Evolutionary conservation across 2,113 vertebrate genomes (phyloP).

Genomic region (Telmatochromis sp.): DNA sequence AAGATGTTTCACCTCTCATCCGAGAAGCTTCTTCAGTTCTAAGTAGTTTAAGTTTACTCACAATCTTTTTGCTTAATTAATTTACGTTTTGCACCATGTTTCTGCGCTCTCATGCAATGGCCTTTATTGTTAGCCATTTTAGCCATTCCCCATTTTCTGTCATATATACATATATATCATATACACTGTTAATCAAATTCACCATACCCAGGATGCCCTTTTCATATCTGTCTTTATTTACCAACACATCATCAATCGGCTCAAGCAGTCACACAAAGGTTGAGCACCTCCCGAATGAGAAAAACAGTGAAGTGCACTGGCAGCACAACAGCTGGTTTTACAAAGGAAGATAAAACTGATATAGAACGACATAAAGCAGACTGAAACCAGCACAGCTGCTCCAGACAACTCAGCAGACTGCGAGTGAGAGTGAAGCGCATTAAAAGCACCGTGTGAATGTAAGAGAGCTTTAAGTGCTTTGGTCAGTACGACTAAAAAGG

Average conservation of each 20-base stretch:
- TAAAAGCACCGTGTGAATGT: not conserved
- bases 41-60: not conserved
- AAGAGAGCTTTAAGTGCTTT: not conserved
- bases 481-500: not conserved
- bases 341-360: not conserved
- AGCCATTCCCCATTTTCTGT: not conserved
- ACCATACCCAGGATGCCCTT: not conserved
- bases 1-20: not conserved
- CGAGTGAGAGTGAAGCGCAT: not conserved
- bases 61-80: not conserved
- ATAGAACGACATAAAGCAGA: not conserved
- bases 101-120: not conserved
- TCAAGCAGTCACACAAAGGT: not conserved
- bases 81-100: not conserved
- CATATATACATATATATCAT: not conserved
- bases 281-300: not conserved
- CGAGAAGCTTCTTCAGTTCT: not conserved
- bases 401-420: not conserved
- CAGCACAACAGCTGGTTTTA: not conserved
- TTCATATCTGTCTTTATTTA: not conserved
- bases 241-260: not conserved
- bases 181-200: not conserved
- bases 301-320: not conserved
- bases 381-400: not conserved
- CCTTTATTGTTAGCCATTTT: not conserved